Evolutionary conservation across 2,888 invertebrate species (phyloP).

Genomic region (Branchellion lobata): DNA sequence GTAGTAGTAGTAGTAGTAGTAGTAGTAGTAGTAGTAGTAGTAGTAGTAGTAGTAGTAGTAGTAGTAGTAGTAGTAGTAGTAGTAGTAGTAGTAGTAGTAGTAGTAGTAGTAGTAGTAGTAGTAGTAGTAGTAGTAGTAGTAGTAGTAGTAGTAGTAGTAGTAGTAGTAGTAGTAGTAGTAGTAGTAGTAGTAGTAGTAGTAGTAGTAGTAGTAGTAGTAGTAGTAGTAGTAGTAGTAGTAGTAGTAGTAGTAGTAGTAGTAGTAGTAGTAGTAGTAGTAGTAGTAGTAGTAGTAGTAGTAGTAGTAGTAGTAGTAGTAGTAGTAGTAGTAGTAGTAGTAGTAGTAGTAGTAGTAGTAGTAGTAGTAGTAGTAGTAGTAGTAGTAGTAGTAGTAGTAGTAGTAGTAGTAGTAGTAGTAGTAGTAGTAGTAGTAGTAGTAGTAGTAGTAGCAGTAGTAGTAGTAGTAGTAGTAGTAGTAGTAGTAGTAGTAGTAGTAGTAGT

Average conservation of each 20-base stretch:
- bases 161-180: slow-evolving; percentile 26
- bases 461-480: slow-evolving; percentile 26
- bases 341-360: slow-evolving; percentile 36
- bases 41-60: slow-evolving; percentile 11
- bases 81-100: slow-evolving; percentile 27
- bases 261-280: slow-evolving; percentile 40
- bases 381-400: slow-evolving; percentile 28
- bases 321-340: slow-evolving; percentile 22
- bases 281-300: slow-evolving; percentile 37
- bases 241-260: slow-evolving; percentile 9
- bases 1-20: slow-evolving; percentile 32
- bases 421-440: slow-evolving; percentile 14
- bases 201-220: no score
- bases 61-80: background rate
- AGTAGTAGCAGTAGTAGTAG: slow-evolving; percentile 21
- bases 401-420: slow-evolving; percentile 26
- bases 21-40: slow-evolving; percentile 19
- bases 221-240: no score
- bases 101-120: slow-evolving; percentile 27
- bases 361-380: slow-evolving; percentile 33
- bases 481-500: slow-evolving; percentile 7
- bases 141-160: slow-evolving; percentile 29
- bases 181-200: slow-evolving; percentile 4
- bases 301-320: slow-evolving; percentile 12
- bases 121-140: slow-evolving; percentile 29